Evolutionary conservation across 92 coral and sea anemone species (phyloP).

Genomic region (Epizoanthus scotinus): DNA sequence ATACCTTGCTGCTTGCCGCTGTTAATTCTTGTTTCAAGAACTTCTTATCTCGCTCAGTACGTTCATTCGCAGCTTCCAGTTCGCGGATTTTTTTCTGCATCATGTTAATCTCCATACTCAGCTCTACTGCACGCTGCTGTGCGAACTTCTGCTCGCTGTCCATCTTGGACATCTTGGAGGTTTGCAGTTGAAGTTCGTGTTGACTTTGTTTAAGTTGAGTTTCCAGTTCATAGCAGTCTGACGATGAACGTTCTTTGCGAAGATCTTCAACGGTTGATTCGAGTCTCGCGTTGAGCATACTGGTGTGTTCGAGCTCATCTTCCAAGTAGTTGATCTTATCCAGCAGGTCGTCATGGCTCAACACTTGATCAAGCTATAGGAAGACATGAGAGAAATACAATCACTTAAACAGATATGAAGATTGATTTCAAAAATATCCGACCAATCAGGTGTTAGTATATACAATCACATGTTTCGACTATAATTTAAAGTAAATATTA

Average conservation of each 20-base stretch:
- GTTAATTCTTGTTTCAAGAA: conserved; percentile 74
- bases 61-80: conserved; percentile 66
- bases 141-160: conserved; percentile 78
- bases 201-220: conserved; percentile 51
- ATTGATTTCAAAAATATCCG: neutral
- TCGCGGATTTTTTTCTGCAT: conserved; percentile 82
- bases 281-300: conserved; percentile 39
- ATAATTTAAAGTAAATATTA: too few relatives aligned
- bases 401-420: neutral
- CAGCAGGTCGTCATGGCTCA: conserved; percentile 28
- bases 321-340: conserved; percentile 51
- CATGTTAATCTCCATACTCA: conserved; percentile 82
- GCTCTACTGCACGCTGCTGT: conserved; percentile 88
- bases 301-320: conserved; percentile 49
- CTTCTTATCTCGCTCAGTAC: conserved; percentile 79
- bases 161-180: conserved; percentile 61
- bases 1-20: conserved; percentile 66
- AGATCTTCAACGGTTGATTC: conserved; percentile 43
- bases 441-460: neutral
- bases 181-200: conserved; percentile 73
- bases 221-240: conserved; percentile 54
- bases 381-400: neutral
- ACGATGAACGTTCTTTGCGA: conserved; percentile 21
- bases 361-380: conserved; percentile 5
- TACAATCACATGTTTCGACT: too few relatives aligned